Evolutionary conservation across 2,113 vertebrate species (phyloP).

Genomic region (Seriola aureovittata): DNA sequence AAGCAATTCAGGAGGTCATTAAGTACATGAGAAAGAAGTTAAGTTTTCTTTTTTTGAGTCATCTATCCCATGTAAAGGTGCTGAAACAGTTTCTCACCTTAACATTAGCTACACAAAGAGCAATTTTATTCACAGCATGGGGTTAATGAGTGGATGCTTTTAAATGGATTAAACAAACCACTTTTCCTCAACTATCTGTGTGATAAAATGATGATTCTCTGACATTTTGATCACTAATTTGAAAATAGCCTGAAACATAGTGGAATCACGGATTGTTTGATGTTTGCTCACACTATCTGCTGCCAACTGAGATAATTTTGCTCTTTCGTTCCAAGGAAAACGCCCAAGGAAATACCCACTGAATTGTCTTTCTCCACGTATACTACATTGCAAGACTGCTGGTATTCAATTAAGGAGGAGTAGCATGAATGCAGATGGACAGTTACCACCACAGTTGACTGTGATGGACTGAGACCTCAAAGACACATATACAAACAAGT

Average conservation of each 20-base stretch:
- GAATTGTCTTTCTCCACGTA: not conserved
- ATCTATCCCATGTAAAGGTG: not conserved
- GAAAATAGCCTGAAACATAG: not conserved
- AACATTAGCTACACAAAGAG: not conserved
- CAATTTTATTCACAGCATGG: conserved; percentile 4
- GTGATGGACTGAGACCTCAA: not conserved
- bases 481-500: not conserved
- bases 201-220: conserved; percentile 8
- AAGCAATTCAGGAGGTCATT: not conserved
- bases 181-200: conserved; percentile 40
- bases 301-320: conserved; percentile 11
- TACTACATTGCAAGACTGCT: not conserved
- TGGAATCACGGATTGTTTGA: conserved; percentile 4
- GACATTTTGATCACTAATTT: not conserved
- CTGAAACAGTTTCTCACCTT: not conserved
- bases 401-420: not conserved
- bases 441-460: not conserved
- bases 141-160: not conserved
- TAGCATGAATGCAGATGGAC: not conserved
- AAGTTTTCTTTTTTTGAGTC: not conserved
- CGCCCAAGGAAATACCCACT: not conserved
- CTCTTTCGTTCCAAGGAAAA: conserved; percentile 9
- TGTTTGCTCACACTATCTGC: conserved; percentile 5
- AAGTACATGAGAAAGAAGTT: not conserved
- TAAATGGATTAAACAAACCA: not conserved